phyloP scores from a whole-genome alignment of 2,797 vertebrate species.

The Arnoldichthys spilopterus region DNA sequence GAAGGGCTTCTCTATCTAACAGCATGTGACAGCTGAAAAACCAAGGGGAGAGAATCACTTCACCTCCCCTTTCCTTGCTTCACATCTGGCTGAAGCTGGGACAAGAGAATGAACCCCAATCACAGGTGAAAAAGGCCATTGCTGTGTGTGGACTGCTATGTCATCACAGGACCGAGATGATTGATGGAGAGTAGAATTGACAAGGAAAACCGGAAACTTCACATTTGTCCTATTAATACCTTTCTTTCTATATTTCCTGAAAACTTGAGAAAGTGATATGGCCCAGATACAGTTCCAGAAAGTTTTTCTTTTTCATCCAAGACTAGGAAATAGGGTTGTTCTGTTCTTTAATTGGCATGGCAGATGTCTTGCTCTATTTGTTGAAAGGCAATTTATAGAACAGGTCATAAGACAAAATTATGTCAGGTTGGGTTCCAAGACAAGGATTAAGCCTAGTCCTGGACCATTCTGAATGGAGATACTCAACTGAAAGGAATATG shows the following conservation, averaged over 20 bases:
- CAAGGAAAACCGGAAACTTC: slow-evolving; percentile 19
- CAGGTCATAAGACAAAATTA: not conserved
- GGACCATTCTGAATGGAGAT: too few relatives aligned
- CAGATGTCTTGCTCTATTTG: slow-evolving; percentile 25
- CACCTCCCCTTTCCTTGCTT: slow-evolving; percentile 22
- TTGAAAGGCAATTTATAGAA: slow-evolving; percentile 14
- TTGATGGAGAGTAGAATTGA: slow-evolving; percentile 39
- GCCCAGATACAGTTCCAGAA: slow-evolving; percentile 17
- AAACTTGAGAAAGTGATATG: slow-evolving; percentile 4
- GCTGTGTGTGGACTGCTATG: slow-evolving; percentile 47
- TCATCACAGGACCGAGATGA: slow-evolving; percentile 30
- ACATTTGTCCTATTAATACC: not conserved
- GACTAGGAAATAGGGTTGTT: slow-evolving; percentile 34
- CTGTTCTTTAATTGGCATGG: slow-evolving; percentile 34
- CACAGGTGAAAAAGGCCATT: slow-evolving; percentile 30
- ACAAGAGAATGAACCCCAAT: slow-evolving; percentile 29
- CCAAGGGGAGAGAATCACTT: slow-evolving; percentile 47
- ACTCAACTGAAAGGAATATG: too few relatives aligned
- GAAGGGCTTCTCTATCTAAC: slow-evolving; percentile 52
- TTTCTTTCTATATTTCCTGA: not conserved
- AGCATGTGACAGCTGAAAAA: slow-evolving; percentile 56
- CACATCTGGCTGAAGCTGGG: slow-evolving; percentile 22
- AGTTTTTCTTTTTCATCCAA: not conserved
- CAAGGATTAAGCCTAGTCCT: not conserved
- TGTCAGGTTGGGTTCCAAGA: too few relatives aligned